Percentiles rank a stretch among this genome's conserved stretches.
These are phyloP conservation scores for Eunapius fragilis DNA, from an alignment of 37 sponge, comb jelly and placozoan genomes.

Conservation along the genomic window DNA sequence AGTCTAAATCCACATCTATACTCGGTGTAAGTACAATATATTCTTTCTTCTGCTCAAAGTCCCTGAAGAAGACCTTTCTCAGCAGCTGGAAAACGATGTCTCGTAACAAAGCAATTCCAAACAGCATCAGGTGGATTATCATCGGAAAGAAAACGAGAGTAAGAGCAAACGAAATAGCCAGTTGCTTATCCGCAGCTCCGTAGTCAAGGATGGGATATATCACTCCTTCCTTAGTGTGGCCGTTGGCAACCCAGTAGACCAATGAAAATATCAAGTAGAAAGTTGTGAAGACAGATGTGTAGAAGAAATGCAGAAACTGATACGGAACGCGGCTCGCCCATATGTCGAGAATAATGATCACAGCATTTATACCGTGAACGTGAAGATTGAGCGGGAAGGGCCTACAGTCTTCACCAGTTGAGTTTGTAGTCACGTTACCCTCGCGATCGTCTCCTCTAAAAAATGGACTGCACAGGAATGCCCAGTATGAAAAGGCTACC, in stretches of 20 bases:
- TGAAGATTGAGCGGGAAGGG: conserved; percentile 7
- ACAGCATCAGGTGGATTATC: conserved; percentile 20
- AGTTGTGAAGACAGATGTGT: conserved; percentile 7
- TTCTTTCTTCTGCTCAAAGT: neutral
- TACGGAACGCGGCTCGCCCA: conserved; percentile 38
- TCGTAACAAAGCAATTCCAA: conserved; percentile 26
- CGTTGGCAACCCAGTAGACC: conserved; percentile 57
- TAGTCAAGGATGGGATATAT: conserved; percentile 62
- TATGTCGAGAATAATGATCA: conserved; percentile 45
- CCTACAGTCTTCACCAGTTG: neutral
- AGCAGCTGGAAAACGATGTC: conserved; percentile 18
- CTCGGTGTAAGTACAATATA: neutral
- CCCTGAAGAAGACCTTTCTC: neutral
- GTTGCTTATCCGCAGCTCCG: neutral
- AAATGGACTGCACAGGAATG: neutral
- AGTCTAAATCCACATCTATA: neutral
- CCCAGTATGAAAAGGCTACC: conserved; percentile 39
- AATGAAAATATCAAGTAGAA: conserved; percentile 52
- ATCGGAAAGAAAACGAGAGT: conserved; percentile 11
- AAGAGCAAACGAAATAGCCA: neutral
- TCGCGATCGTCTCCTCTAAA: neutral
- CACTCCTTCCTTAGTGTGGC: conserved; percentile 38
- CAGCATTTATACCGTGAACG: conserved; percentile 58
- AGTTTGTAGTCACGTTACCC: neutral
- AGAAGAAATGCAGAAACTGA: conserved; percentile 50